A percentile compares a stretch with the other conserved stretches of the same genome.
Conservation (phyloP, 2,113 vertebrate genomes). For the Spermophilus dauricus region DNA sequence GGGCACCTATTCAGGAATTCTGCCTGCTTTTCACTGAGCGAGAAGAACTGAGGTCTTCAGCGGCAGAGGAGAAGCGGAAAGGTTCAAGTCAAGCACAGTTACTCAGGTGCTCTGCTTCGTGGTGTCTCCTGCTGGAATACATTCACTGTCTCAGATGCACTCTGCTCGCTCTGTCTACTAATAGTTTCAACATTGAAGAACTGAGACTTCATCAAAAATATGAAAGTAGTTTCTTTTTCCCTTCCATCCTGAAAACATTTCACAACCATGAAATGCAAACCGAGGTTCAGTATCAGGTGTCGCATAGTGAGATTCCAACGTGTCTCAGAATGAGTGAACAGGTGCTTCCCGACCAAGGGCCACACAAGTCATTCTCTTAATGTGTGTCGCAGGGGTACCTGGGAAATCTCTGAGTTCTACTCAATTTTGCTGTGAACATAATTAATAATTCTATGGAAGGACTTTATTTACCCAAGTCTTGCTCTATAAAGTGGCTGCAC, state of each 20-base stretch:
- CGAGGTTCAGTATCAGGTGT: neutral
- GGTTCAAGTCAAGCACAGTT: neutral
- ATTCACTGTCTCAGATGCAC: neutral
- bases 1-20: neutral
- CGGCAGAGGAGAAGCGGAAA: neutral
- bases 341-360: neutral
- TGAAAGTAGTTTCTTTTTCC: neutral
- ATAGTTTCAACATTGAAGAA: conserved; percentile 1
- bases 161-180: neutral
- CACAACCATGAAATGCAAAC: neutral
- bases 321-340: neutral
- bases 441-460: too few relatives aligned
- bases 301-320: neutral
- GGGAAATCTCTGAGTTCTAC: too few relatives aligned
- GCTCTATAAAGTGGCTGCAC: neutral
- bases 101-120: neutral
- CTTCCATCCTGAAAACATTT: neutral
- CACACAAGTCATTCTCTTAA: too few relatives aligned
- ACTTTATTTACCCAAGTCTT: neutral
- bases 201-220: neutral
- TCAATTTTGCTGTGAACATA: too few relatives aligned
- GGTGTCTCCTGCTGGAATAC: neutral
- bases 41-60: neutral
- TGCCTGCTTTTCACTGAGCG: neutral
- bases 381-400: too few relatives aligned